Evolutionary conservation across 2,888 invertebrate genomes (phyloP), one percentile per base, ranked within the genome.

Genomic region (Caenorhabditis panamensis): DNA sequence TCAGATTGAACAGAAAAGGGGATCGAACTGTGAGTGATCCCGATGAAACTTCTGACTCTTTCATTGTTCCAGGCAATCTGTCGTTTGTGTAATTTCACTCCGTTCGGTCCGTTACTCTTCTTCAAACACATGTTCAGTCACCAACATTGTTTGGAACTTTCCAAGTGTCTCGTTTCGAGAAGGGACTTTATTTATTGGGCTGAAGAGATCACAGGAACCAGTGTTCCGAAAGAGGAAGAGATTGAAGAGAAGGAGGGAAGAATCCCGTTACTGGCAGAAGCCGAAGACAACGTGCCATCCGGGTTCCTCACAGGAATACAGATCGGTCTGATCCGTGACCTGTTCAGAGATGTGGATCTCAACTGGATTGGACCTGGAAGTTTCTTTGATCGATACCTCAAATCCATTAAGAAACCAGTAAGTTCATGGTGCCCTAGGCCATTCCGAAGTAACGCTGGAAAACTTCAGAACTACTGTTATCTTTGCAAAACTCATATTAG

Each of bases 41-140:
- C 31, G 31, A 31, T 6, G 4, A 31, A 4, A 31, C 31, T 6
- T 31, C 9, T 4, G 31, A 31, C 31, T 9, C 31, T 31, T 4
- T 31, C 31, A 31, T 41, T 1, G 16, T 64, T 53, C n/a, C 51
- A 62, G 71, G 41, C 62, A 11, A 41, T 62, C 28, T 71, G 71
- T 28, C 61, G 62, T 8, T 22, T 62, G 1, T 71, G 71, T 24
- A 41, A 53, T 4, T 62, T 37, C 53, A 62, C 71, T 5, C 71
- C 71, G 9, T 62, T n/a, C 44, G 26, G 20, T 54, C 20, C 37
- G 20, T 24, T 18, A 18, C 28, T 62, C 0, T 61, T 71, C 24
- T 54, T 62, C 31, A 13, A 41, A 6, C 71, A 71, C n/a, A 22
- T 71, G 1, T 71, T 62, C 28, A 18, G 28, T 53, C 13, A 26